Evolutionary conservation across 2,797 vertebrate species (phyloP).

Genomic region (Paguma larvata): DNA sequence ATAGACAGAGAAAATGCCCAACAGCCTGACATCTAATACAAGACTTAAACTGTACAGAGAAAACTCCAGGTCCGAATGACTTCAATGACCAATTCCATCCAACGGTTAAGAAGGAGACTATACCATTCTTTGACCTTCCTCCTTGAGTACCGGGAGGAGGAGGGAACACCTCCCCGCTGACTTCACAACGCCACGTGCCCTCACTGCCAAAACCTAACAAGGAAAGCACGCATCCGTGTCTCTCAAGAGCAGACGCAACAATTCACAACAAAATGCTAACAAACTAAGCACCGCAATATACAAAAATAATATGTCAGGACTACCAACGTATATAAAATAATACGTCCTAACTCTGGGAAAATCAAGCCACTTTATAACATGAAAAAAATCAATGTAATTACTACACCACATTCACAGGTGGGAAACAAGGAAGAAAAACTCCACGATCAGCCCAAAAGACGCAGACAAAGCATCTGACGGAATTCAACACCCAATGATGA

Average conservation of each 20-base stretch:
- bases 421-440: neutral
- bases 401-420: neutral
- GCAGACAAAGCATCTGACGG: neutral
- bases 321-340: neutral
- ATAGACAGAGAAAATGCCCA: neutral
- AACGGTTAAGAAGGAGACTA: neutral
- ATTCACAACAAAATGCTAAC: neutral
- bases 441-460: neutral
- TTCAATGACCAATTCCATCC: neutral
- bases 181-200: neutral
- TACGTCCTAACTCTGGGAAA: neutral
- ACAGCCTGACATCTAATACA: neutral
- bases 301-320: neutral
- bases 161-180: neutral
- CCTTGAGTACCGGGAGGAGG: neutral
- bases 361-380: neutral
- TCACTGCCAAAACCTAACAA: neutral
- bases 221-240: neutral
- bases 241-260: neutral
- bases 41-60: neutral
- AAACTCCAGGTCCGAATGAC: neutral
- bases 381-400: neutral
- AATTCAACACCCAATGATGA: neutral
- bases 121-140: neutral
- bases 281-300: neutral